These are phyloP conservation scores for Drosophila asahinai DNA, from an alignment of 1,140 invertebrate genomes.

Conservation along the genomic window DNA sequence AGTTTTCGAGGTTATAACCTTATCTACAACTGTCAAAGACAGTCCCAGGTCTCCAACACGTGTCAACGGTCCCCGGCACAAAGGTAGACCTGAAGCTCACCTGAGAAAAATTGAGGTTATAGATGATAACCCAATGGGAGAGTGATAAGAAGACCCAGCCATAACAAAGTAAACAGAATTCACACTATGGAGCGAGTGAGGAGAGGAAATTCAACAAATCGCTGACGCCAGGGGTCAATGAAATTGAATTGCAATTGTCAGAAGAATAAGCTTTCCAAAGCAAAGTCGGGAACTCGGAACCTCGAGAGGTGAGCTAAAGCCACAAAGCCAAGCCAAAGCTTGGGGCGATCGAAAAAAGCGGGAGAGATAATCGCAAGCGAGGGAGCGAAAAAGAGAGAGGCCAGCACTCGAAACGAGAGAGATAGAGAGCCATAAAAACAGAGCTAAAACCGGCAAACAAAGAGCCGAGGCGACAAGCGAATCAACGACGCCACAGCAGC, in stretches of 20 bases:
- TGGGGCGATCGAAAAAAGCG: conserved; percentile 46
- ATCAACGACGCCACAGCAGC: conserved; percentile 32
- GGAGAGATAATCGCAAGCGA: conserved; percentile 26
- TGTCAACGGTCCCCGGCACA: background rate
- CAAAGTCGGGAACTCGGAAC: conserved; percentile 1
- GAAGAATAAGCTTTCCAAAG: conserved; percentile 28
- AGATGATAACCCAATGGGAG: conserved; percentile 24
- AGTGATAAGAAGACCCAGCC: conserved; percentile 15
- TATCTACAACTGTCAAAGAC: background rate
- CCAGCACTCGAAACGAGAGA: background rate
- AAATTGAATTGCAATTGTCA: conserved; percentile 51
- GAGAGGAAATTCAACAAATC: background rate
- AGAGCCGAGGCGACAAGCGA: conserved; percentile 45
- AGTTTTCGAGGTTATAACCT: background rate
- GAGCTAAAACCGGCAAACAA: conserved; percentile 47
- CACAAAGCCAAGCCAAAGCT: conserved; percentile 26
- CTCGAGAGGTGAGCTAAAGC: conserved; percentile 10
- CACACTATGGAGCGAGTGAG: background rate
- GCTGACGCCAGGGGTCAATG: conserved; percentile 31
- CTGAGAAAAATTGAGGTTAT: conserved; percentile 32
- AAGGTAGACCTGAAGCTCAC: conserved; percentile 23
- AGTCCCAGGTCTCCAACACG: background rate
- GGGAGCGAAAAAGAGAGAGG: background rate
- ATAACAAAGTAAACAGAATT: conserved; percentile 12
- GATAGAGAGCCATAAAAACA: conserved; percentile 20